Conservation (phyloP, 2,113 vertebrate species). For the Gadus macrocephalus region DNA sequence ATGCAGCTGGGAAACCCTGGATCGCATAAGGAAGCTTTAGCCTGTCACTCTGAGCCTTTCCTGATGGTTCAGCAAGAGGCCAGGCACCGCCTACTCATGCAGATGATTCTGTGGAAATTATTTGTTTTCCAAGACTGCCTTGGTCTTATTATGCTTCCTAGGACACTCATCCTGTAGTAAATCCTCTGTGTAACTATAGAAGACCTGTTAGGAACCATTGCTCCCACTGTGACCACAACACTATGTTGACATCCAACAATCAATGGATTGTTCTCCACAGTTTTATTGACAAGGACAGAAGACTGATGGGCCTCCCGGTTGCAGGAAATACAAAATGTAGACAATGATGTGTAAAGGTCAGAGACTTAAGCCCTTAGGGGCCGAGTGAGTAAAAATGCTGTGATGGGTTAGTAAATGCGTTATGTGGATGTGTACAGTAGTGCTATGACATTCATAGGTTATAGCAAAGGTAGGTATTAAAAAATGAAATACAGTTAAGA, state of each 20-base stretch:
- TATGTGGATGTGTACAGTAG: too few relatives aligned
- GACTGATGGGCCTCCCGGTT: constrained; percentile 4
- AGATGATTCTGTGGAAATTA: not conserved
- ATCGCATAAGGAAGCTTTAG: not conserved
- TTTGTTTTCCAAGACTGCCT: constrained; percentile 5
- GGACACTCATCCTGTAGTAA: not conserved
- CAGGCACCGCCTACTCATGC: not conserved
- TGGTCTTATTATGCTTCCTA: not conserved
- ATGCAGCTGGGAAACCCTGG: not conserved
- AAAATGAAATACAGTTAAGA: not conserved
- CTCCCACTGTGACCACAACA: not conserved
- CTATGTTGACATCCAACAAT: constrained; percentile 22
- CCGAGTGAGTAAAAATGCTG: too few relatives aligned
- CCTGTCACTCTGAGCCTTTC: not conserved
- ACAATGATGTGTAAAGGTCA: constrained; percentile 20
- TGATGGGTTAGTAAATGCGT: too few relatives aligned
- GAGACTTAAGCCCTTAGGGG: not conserved
- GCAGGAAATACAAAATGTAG: not conserved
- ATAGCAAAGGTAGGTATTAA: too few relatives aligned
- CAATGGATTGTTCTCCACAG: constrained; percentile 31
- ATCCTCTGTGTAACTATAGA: not conserved
- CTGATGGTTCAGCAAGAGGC: constrained; percentile 2
- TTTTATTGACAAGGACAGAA: constrained; percentile 32
- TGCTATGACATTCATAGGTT: too few relatives aligned
- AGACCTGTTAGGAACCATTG: not conserved